These are phyloP conservation scores for Apaloderma vittatum DNA, from an alignment of 2,113 vertebrate species.

Conservation along the genomic window DNA sequence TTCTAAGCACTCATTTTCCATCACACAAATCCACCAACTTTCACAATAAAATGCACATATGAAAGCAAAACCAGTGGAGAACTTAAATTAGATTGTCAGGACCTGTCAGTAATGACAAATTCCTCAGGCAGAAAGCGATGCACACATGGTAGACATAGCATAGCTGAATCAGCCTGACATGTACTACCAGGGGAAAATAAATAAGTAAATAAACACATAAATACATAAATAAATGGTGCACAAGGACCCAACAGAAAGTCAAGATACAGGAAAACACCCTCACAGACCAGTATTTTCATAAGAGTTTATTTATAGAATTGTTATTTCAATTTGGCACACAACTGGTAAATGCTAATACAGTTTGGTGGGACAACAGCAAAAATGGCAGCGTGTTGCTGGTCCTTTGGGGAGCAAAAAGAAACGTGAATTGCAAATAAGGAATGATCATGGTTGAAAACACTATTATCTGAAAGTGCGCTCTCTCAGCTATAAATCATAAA, in stretches of 20 bases:
- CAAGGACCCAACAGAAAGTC: background rate
- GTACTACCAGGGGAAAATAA: background rate
- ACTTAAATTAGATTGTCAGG: background rate
- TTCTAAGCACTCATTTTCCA: background rate
- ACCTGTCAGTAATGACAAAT: background rate
- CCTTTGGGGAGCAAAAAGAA: background rate
- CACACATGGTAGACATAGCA: background rate
- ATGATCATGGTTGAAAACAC: background rate
- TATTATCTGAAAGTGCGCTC: background rate
- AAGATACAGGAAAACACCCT: background rate
- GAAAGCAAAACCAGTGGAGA: background rate
- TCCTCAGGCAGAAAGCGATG: background rate
- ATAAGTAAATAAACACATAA: too few species aligned
- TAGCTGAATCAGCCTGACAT: background rate
- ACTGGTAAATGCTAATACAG: conserved; percentile 3
- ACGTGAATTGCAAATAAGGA: background rate
- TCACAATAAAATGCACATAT: background rate
- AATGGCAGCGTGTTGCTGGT: background rate
- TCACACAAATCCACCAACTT: background rate
- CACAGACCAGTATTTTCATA: background rate
- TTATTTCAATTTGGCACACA: conserved; percentile 49
- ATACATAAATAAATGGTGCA: background rate
- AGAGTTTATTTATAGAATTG: conserved; percentile 55
- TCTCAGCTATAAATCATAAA: background rate
- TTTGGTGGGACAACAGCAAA: conserved; percentile 30